Evolutionary conservation across 2,888 invertebrate genomes (phyloP).

Genomic region (Iselma pallidipennis): DNA sequence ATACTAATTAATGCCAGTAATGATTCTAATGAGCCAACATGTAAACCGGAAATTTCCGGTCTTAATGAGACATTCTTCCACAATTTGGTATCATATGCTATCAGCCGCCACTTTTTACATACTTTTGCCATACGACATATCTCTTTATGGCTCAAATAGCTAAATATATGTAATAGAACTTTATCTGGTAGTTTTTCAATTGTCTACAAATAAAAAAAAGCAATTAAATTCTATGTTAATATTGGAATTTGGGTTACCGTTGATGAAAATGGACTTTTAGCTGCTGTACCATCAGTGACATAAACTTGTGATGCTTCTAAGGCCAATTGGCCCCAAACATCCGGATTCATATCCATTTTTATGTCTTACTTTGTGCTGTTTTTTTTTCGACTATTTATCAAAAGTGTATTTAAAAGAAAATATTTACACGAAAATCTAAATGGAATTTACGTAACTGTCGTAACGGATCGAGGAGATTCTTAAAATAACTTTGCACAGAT

Average conservation of each 20-base stretch:
- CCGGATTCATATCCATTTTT: constrained; percentile 54
- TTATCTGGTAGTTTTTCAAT: constrained; percentile 98
- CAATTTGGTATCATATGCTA: constrained; percentile 92
- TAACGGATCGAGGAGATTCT: constrained; percentile 11
- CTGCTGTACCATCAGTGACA: constrained; percentile 76
- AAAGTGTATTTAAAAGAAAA: neutral
- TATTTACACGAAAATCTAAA: neutral
- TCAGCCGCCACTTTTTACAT: constrained; percentile 93
- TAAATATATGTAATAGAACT: constrained; percentile 91
- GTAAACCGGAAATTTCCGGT: constrained; percentile 94
- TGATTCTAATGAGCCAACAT: constrained; percentile 86
- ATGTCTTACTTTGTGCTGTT: no score
- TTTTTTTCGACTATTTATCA: no score
- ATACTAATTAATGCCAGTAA: constrained; percentile 85
- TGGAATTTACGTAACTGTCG: constrained; percentile 21
- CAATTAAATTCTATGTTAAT: neutral
- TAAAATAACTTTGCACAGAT: constrained; percentile 22
- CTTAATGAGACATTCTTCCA: constrained; percentile 97
- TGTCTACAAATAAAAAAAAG: constrained; percentile 64
- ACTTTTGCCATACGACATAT: constrained; percentile 93
- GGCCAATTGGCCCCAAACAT: constrained; percentile 89
- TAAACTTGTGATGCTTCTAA: constrained; percentile 86
- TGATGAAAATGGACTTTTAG: constrained; percentile 80
- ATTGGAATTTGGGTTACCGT: constrained; percentile 68
- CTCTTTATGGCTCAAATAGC: constrained; percentile 90